These are phyloP conservation scores for Pseudotriccus pelzelni DNA, from an alignment of 2,797 vertebrate species.

Conservation along the genomic window DNA sequence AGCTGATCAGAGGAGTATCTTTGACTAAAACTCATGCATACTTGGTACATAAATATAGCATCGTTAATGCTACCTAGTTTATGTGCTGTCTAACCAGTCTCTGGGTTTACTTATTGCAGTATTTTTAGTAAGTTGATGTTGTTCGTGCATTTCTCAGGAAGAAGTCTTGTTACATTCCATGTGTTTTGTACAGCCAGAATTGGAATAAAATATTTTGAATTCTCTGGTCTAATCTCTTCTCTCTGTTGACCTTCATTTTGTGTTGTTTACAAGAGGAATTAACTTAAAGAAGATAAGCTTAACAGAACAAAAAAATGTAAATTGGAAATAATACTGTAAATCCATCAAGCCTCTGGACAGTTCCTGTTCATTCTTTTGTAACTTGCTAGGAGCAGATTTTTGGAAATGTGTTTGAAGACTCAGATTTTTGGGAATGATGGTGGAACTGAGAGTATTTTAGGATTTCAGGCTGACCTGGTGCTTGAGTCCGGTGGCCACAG, in stretches of 20 bases:
- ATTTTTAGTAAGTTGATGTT: constrained; percentile 27
- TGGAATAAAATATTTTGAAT: constrained; percentile 48
- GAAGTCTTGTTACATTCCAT: constrained; percentile 9
- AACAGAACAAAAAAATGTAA: not conserved
- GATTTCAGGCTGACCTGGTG: not conserved
- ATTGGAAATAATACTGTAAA: not conserved
- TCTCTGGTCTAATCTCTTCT: constrained; percentile 21
- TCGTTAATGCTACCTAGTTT: not conserved
- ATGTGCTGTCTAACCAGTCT: not conserved
- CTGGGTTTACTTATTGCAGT: not conserved
- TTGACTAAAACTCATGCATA: not conserved
- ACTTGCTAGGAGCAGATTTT: not conserved
- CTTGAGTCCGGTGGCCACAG: not conserved
- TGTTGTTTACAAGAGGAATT: not conserved
- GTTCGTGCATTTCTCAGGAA: not conserved
- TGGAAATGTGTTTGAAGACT: not conserved
- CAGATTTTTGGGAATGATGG: not conserved
- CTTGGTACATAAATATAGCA: not conserved
- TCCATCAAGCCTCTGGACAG: not conserved
- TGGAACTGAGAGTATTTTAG: not conserved
- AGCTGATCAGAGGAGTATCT: not conserved
- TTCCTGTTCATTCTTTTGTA: not conserved
- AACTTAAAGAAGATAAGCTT: not conserved
- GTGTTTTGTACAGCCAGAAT: not conserved
- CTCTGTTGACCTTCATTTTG: not conserved